A percentile compares a stretch with the other conserved stretches of the same genome.
These are phyloP conservation scores for Pollenia angustigena DNA, from an alignment of 2,888 invertebrate genomes.

Conservation along the genomic window DNA sequence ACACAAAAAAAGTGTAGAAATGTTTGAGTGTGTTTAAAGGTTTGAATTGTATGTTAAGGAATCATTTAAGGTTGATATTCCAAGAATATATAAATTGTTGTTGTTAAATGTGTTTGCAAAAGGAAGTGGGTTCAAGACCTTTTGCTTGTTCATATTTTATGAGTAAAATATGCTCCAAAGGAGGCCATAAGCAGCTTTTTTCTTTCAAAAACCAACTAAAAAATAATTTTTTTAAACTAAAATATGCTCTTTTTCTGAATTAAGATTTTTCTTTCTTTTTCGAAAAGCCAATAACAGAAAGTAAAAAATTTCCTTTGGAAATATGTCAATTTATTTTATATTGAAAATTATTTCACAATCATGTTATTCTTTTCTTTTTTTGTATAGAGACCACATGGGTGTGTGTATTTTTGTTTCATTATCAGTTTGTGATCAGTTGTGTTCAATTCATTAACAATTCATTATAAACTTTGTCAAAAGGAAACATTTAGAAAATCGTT, in stretches of 20 bases:
- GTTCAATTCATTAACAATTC: conserved; percentile 64
- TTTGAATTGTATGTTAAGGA: conserved; percentile 75
- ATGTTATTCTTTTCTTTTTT: conserved; percentile 16
- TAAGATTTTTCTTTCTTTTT: background rate
- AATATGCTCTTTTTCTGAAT: background rate
- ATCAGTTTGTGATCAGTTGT: conserved; percentile 35
- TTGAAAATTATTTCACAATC: conserved; percentile 24
- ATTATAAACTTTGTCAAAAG: conserved; percentile 61
- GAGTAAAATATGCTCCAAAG: conserved; percentile 30
- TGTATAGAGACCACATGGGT: background rate
- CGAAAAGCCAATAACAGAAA: background rate
- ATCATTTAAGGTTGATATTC: conserved; percentile 78
- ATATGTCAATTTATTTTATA: conserved; percentile 8
- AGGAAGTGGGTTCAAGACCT: conserved; percentile 73
- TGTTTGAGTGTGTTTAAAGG: conserved; percentile 17
- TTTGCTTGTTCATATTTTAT: conserved; percentile 64
- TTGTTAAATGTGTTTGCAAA: conserved; percentile 46
- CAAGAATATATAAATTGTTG: conserved; percentile 56
- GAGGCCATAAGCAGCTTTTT: conserved; percentile 9
- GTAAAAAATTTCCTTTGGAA: conserved; percentile 16
- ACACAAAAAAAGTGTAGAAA: background rate
- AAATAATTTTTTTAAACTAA: conserved; percentile 16
- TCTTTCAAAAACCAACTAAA: background rate
- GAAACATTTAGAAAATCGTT: conserved; percentile 68
- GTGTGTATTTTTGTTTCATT: background rate